Conservation (phyloP, 2,113 vertebrate genomes). For the Todiramphus chloris region DNA sequence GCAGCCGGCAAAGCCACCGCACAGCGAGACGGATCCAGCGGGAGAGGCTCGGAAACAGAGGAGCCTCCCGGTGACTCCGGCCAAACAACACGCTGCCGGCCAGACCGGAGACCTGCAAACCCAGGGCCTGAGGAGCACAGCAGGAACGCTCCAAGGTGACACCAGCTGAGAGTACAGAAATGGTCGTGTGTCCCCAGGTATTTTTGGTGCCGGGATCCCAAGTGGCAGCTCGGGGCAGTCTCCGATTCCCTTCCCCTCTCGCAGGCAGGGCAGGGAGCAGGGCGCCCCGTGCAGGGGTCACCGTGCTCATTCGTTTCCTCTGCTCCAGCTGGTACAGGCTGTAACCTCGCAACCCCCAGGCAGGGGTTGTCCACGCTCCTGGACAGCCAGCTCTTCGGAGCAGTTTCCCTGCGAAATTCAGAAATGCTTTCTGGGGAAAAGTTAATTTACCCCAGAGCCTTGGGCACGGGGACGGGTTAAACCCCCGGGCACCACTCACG, state of each 20-base stretch:
- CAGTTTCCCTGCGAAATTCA: not conserved
- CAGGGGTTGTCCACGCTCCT: not conserved
- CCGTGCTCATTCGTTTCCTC: not conserved
- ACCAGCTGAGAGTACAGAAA: not conserved
- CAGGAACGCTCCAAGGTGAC: not conserved
- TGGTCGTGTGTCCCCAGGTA: accelerated
- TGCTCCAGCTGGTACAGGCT: not conserved
- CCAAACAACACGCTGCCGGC: not conserved
- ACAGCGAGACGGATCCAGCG: not conserved
- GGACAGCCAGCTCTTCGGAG: not conserved
- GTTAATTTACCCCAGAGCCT: not conserved
- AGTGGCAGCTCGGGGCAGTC: not conserved
- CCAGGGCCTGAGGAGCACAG: not conserved
- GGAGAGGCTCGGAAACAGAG: not conserved
- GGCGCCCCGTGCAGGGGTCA: not conserved
- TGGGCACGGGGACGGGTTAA: not conserved
- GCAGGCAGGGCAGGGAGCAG: not conserved
- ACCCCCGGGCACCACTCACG: not conserved
- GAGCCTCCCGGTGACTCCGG: not conserved
- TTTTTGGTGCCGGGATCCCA: accelerated
- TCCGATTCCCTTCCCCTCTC: accelerated
- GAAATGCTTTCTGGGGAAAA: not conserved
- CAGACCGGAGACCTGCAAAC: not conserved
- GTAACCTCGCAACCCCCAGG: not conserved
- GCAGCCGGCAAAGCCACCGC: slow-evolving; percentile 11